Conservation (phyloP, 2,113 vertebrate species). For the Synodontis membranacea region DNA sequence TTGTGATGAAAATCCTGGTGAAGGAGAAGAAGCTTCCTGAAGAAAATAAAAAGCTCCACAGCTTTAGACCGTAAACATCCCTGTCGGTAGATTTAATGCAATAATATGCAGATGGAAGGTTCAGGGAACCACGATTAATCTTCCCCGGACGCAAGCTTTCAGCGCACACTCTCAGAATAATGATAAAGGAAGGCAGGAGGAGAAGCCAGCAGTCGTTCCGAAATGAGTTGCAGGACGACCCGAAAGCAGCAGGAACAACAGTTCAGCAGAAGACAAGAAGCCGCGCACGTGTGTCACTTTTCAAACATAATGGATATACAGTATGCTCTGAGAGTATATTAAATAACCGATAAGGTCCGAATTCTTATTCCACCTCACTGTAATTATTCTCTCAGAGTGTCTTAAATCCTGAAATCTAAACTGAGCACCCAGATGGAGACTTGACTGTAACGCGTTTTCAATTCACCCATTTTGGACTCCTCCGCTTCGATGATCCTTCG, state of each 20-base stretch:
- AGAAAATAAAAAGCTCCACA: not conserved
- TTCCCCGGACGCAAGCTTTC: not conserved
- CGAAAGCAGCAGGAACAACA: not conserved
- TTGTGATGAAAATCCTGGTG: not conserved
- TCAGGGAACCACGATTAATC: not conserved
- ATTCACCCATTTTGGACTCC: constrained; percentile 92
- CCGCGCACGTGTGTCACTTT: not conserved
- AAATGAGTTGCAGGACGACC: not conserved
- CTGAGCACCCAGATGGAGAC: not conserved
- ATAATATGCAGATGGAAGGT: not conserved
- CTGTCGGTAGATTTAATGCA: not conserved
- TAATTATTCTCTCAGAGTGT: not conserved
- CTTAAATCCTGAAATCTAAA: not conserved
- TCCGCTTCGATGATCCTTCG: constrained; percentile 91
- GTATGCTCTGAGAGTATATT: not conserved
- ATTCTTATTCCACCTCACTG: not conserved
- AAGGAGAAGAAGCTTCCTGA: no score
- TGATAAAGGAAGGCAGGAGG: not conserved
- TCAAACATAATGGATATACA: not conserved
- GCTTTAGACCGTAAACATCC: not conserved
- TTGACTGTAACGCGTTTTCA: not conserved
- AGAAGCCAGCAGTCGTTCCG: not conserved
- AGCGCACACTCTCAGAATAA: not conserved
- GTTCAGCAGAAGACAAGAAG: not conserved
- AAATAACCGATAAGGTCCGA: not conserved